Conservation (phyloP, 2,113 vertebrate species). For the Siphamia tubifer region DNA sequence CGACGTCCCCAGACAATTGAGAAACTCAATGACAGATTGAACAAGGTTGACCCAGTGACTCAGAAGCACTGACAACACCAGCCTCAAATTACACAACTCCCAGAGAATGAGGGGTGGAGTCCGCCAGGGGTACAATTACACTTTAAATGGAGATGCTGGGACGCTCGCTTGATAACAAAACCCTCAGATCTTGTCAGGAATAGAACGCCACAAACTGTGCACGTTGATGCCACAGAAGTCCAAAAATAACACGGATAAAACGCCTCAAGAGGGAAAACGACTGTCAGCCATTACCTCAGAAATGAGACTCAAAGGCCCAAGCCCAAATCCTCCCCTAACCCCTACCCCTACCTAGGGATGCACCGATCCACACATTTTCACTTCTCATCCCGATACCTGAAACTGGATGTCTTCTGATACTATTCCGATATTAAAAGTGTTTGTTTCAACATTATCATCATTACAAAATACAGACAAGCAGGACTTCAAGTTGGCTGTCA, state of each 20-base stretch:
- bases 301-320: neutral
- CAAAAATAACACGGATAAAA: neutral
- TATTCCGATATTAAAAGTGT: too few species aligned
- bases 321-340: too few species aligned
- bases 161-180: conserved; percentile 23
- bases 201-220: neutral
- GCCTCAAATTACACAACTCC: conserved; percentile 66
- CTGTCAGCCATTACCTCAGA: neutral
- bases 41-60: conserved; percentile 61
- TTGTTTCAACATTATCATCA: too few species aligned
- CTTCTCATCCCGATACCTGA: too few species aligned
- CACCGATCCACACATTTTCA: too few species aligned
- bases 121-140: conserved; percentile 48
- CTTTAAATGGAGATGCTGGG: conserved; percentile 25
- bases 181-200: conserved; percentile 18
- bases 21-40: conserved; percentile 49
- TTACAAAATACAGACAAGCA: too few species aligned
- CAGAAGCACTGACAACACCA: neutral
- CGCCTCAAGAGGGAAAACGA: neutral
- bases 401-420: too few species aligned
- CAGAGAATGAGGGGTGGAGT: conserved; percentile 66
- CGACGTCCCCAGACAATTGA: conserved; percentile 17
- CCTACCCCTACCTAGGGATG: too few species aligned
- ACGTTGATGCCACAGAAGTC: neutral
- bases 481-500: too few species aligned